Evolutionary conservation across 2,113 vertebrate species (phyloP), one percentile per base, ranked within the genome.

Genomic region (Corythornis vintsioides): DNA sequence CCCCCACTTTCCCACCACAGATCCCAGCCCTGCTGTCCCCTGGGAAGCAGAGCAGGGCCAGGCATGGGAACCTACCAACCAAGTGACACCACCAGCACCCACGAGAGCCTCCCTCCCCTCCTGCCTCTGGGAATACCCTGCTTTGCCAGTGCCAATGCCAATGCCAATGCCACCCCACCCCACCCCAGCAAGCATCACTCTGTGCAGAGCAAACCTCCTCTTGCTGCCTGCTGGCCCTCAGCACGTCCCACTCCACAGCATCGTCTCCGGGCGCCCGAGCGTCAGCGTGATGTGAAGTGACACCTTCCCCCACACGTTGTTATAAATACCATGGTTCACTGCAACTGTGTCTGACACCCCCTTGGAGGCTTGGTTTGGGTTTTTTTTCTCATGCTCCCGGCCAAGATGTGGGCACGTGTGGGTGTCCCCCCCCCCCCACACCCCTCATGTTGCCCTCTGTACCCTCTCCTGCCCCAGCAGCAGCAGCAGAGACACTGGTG

Each of bases 301-400:
- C 97, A 96, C 88, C 94, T 95, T 95, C 81, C 85, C 73, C 97
- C 94, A 95, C 89, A 84, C 85, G 93, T 95, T 95, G 96, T 93
- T 96, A 96, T 92, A 96, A 95, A 96, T 89, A 96, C 67, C 88
- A 29, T 48, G 52, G 24, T 29, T 96, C 97, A 85, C 15, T 31
- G 21, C 96, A 97, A 98, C 86, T 4, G 72, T 40, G 89, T 92
- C 94, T 97, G 97, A 97, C 97, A 96, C 92, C 81, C 94, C 93
- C 92, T 95, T 64, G 75, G 66, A 93, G 96, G 95, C 95, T 94
- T 38, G 38, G 38, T 9, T 38, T 38, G 38, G 38, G 38, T n/a
- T 38, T 38, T 38, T 94, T 91, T 92, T 77, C 95, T 90, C 83
- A 8, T 90, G 89, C 92, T 96, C 89, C 77, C 64, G 84, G 96